phyloP scores from a whole-genome alignment of 2,888 invertebrate genomes.

The Scotopteryx bipunctaria region DNA sequence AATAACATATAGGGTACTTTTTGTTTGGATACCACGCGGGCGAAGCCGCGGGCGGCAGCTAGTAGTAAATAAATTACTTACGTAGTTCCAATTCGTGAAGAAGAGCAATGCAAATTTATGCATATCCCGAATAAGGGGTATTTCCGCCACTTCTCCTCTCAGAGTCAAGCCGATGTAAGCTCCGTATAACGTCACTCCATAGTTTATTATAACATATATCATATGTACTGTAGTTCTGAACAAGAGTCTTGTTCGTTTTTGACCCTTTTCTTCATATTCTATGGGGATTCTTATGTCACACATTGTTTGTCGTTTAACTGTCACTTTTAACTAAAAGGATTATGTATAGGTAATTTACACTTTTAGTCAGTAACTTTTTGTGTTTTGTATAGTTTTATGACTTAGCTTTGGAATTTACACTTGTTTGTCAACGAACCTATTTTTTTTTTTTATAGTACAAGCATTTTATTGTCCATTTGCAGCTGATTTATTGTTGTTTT shows the following conservation, averaged over 20 bases:
- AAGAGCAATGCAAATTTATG: conserved; percentile 45
- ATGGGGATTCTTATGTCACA: conserved; percentile 37
- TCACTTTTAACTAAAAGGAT: neutral
- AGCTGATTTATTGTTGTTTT: no score
- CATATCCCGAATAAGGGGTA: conserved; percentile 40
- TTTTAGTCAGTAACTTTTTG: no score
- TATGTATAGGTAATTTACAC: no score
- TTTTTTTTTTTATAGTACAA: no score
- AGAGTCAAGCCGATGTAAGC: conserved; percentile 23
- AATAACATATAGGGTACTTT: no score
- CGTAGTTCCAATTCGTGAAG: conserved; percentile 62
- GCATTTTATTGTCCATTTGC: no score
- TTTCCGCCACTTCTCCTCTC: conserved; percentile 31
- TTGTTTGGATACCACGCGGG: no score
- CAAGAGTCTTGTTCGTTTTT: conserved; percentile 6
- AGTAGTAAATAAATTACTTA: conserved; percentile 23
- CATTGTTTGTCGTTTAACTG: conserved; percentile 37
- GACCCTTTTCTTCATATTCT: neutral
- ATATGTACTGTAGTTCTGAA: conserved; percentile 30
- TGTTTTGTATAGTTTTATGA: no score
- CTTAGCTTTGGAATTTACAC: no score
- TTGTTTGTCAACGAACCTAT: no score
- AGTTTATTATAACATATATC: conserved; percentile 19
- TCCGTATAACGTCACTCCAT: conserved; percentile 27
- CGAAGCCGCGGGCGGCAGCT: no score